Evolutionary conservation across 1,140 invertebrate species (phyloP), one percentile per base, ranked within the genome.

Genomic region (Habropoda laboriosa): DNA sequence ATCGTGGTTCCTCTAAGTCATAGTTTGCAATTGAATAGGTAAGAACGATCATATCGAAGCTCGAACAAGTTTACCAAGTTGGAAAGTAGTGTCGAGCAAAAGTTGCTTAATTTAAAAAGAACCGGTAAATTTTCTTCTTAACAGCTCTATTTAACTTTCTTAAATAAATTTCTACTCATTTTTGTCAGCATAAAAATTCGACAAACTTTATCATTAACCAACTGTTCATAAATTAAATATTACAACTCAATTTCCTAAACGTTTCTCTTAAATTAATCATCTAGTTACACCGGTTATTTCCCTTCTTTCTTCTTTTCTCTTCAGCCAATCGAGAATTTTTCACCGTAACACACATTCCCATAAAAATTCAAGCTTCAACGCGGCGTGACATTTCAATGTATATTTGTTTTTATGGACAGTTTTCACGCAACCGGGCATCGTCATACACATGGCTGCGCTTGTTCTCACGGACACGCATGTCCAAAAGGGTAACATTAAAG

Each of bases 401-500:
- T 30, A 49, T 58, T n/a, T 2, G 1, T 60, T 57, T 30, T 40
- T 8, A 6, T 16, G 8, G 18, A 16, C 12, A 16, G 1, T 45
- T 27, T 24, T 40, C n/a, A 57, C 38, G 30, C 27, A 42, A 57
- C 32, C 12, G n/a, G n/a, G n/a, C n/a, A n/a, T n/a, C n/a, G 40
- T 55, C 40, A 12, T n/a, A 27, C 42, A 53, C n/a, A 24, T 21
- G 57, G 40, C 3, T 24, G 57, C 45, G 32, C 35, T 21, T 21
- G 8, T 66, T 32, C 47, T 63, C 57, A 21, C 21, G 55, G 64
- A 79, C 61, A 68, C 38, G 57, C 57, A 38, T 70, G 68, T n/a
- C 51, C 64, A 30, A 57, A 63, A 63, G 73, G 63, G 45, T 63
- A 38, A 42, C 35, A 72, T 85, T 76, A 83, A 32, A 58, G 71